Conservation (phyloP, 1,140 invertebrate species). For the Antheraea mylitta region DNA sequence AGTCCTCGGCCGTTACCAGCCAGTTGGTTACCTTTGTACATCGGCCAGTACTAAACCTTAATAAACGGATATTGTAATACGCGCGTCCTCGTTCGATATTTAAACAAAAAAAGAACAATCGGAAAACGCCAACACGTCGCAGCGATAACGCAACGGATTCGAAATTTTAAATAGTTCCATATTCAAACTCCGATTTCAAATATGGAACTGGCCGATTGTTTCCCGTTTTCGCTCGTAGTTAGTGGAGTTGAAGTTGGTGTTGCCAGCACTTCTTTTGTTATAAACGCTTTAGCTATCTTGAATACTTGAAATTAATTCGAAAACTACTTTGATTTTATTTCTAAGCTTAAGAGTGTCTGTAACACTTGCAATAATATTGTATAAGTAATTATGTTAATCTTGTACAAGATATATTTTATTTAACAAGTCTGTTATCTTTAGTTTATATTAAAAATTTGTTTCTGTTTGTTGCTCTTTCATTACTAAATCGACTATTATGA, state of each 20-base stretch:
- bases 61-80: constrained; percentile 22
- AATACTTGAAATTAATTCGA: too few relatives aligned
- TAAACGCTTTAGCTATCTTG: not conserved
- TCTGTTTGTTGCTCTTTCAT: too few relatives aligned
- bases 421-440: too few relatives aligned
- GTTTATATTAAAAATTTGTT: too few relatives aligned
- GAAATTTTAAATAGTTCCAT: constrained; percentile 78
- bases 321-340: too few relatives aligned
- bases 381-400: too few relatives aligned
- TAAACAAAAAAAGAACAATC: constrained; percentile 67
- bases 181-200: constrained; percentile 71
- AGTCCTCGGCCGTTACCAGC: constrained; percentile 5
- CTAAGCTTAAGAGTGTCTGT: too few relatives aligned
- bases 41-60: constrained; percentile 3
- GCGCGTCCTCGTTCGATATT: constrained; percentile 31
- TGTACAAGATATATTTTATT: too few relatives aligned
- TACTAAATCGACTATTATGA: too few relatives aligned
- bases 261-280: not conserved
- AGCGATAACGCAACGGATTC: constrained; percentile 76
- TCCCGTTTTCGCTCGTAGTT: constrained; percentile 69
- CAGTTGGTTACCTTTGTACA: not conserved
- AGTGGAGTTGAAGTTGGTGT: constrained; percentile 33
- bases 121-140: constrained; percentile 70
- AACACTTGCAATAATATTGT: too few relatives aligned
- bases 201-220: constrained; percentile 70